Percentiles rank a stretch among this genome's conserved stretches.
Conservation (phyloP, 2,888 invertebrate species). For the Hydropsyche betteni region DNA sequence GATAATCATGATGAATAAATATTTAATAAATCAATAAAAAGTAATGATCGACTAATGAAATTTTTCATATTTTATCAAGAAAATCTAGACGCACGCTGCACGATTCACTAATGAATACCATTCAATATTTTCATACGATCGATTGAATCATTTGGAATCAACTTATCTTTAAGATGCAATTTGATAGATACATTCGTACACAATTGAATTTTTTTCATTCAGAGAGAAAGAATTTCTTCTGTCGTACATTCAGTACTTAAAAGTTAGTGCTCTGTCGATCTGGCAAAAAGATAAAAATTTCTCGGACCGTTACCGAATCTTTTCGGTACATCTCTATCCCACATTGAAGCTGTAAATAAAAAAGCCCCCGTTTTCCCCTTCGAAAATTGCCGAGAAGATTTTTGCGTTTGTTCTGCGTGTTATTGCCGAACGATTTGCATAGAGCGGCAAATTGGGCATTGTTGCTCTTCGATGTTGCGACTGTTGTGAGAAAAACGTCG, state of each 20-base stretch:
- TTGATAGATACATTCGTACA: not conserved
- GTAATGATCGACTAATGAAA: too few relatives aligned
- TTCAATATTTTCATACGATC: too few relatives aligned
- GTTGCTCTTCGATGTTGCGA: slow-evolving; percentile 32
- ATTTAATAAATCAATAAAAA: not conserved
- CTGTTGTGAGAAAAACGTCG: too few relatives aligned
- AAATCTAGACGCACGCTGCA: too few relatives aligned
- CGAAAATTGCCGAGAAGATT: not conserved
- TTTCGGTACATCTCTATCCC: slow-evolving; percentile 48
- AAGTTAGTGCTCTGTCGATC: slow-evolving; percentile 21
- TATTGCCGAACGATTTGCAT: slow-evolving; percentile 45
- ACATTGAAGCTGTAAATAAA: slow-evolving; percentile 36
- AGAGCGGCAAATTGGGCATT: slow-evolving; percentile 45
- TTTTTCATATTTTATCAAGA: too few relatives aligned
- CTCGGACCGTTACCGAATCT: slow-evolving; percentile 49
- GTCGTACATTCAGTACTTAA: not conserved
- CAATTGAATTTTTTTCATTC: not conserved
- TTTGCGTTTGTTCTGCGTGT: not conserved
- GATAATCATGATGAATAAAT: not conserved
- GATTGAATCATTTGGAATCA: too few relatives aligned
- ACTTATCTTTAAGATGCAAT: not conserved
- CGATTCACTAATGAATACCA: too few relatives aligned
- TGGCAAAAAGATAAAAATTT: slow-evolving; percentile 37
- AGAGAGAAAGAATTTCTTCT: too few relatives aligned
- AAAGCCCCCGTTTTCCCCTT: slow-evolving; percentile 17